Conservation (phyloP, 2,113 vertebrate genomes). For the Paramisgurnus dabryanus region DNA sequence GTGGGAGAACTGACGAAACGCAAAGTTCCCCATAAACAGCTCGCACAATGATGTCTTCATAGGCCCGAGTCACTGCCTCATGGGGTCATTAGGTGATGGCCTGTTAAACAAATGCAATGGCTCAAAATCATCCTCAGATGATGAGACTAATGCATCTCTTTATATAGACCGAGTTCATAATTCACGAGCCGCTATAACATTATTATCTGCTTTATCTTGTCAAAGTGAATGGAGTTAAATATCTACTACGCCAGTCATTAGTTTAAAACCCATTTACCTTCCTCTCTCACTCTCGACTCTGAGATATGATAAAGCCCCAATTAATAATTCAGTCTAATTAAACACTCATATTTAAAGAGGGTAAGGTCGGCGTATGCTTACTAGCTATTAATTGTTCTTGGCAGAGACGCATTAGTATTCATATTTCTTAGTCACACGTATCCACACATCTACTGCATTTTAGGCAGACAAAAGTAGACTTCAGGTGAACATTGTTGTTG, state of each 20-base stretch:
- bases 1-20: not conserved
- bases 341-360: slow-evolving; percentile 75
- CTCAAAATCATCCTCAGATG: slow-evolving; percentile 10
- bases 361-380: slow-evolving; percentile 42
- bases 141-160: slow-evolving; percentile 54
- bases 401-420: slow-evolving; percentile 47
- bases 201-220: slow-evolving; percentile 58
- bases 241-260: slow-evolving; percentile 58
- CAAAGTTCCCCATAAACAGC: slow-evolving; percentile 10
- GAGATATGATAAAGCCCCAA: slow-evolving; percentile 69
- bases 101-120: slow-evolving; percentile 41
- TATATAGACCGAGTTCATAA: slow-evolving; percentile 57
- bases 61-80: not conserved
- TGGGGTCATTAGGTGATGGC: slow-evolving; percentile 12
- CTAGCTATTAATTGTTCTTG: slow-evolving; percentile 53
- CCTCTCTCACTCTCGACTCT: slow-evolving; percentile 46
- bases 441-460: slow-evolving; percentile 25
- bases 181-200: slow-evolving; percentile 54
- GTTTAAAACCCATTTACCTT: slow-evolving; percentile 72
- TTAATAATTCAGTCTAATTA: slow-evolving; percentile 76
- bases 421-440: slow-evolving; percentile 46
- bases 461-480: slow-evolving; percentile 26
- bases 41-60: not conserved
- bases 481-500: not conserved
- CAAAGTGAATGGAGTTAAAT: slow-evolving; percentile 54